Evolutionary conservation across 2,888 invertebrate genomes (phyloP).

Genomic region (Drosophila kambysellisi): DNA sequence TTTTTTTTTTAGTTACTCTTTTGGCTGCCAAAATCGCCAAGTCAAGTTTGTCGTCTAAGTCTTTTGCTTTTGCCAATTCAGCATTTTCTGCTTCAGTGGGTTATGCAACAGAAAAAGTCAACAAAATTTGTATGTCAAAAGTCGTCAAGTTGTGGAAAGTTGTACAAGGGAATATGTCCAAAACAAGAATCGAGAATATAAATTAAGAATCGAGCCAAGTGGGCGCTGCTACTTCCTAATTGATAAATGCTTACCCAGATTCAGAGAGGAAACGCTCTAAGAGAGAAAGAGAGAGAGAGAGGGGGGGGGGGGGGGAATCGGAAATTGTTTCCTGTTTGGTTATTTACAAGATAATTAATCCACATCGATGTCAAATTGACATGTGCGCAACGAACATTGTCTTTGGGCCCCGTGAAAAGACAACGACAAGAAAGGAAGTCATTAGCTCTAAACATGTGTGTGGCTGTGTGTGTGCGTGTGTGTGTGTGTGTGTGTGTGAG

Average conservation of each 20-base stretch:
- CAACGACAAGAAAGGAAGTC: constrained; percentile 52
- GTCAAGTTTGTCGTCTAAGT: constrained; percentile 63
- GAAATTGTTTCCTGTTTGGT: constrained; percentile 58
- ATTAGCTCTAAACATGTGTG: constrained; percentile 31
- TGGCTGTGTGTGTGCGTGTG: constrained; percentile 14
- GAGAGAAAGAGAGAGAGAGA: neutral
- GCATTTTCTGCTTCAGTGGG: neutral
- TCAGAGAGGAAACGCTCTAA: constrained; percentile 14
- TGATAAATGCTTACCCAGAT: neutral
- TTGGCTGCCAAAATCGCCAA: constrained; percentile 9
- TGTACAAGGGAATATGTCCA: neutral
- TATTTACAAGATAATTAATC: constrained; percentile 70
- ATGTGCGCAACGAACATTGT: constrained; percentile 48
- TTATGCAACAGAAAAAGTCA: constrained; percentile 26
- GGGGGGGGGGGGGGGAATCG: neutral
- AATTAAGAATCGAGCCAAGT: neutral
- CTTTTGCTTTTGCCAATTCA: constrained; percentile 43
- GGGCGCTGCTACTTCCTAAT: constrained; percentile 1
- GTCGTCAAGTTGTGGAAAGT: neutral
- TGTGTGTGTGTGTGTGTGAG: constrained; percentile 43
- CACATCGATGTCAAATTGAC: constrained; percentile 73
- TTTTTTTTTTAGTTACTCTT: neutral
- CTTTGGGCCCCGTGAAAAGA: constrained; percentile 22
- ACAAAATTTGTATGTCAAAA: constrained; percentile 4
- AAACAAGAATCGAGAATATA: neutral